Evolutionary conservation across 1,140 invertebrate genomes (phyloP).

Genomic region (Battus philenor): DNA sequence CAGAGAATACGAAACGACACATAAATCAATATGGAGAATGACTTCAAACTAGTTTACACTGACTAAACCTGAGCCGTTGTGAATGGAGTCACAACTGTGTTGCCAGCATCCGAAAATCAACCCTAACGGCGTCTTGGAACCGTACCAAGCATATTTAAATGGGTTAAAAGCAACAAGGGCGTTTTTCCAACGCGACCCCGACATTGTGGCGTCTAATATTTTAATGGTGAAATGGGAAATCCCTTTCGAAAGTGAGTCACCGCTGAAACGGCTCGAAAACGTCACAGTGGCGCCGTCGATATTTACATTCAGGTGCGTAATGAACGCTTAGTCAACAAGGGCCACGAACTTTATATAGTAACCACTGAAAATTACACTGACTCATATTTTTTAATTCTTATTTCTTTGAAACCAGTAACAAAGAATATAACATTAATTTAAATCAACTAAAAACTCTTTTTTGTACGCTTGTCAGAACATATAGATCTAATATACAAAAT

Average conservation of each 20-base stretch:
- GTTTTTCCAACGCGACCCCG: neutral
- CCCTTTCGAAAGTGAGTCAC: constrained; percentile 15
- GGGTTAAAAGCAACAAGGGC: neutral
- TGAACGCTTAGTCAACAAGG: constrained; percentile 1
- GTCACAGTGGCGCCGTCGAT: constrained; percentile 1
- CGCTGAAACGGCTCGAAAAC: constrained; percentile 15
- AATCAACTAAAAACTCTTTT: too few relatives aligned
- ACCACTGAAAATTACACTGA: too few relatives aligned
- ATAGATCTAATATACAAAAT: too few relatives aligned
- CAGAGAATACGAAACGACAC: constrained; percentile 12
- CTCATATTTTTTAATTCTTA: too few relatives aligned
- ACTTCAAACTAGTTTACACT: neutral
- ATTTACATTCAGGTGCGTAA: neutral
- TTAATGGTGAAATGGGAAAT: constrained; percentile 16
- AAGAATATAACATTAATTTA: too few relatives aligned
- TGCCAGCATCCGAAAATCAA: neutral
- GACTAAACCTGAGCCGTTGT: constrained; percentile 2
- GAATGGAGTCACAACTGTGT: neutral
- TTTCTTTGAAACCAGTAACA: too few relatives aligned
- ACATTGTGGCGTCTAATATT: neutral
- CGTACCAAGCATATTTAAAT: constrained; percentile 4
- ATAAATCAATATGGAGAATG: constrained; percentile 1
- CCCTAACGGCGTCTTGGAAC: constrained; percentile 4
- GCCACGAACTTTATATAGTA: too few relatives aligned
- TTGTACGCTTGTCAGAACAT: too few relatives aligned